phyloP scores from a whole-genome alignment of 2,888 invertebrate species.

The Andrena dorsata region DNA sequence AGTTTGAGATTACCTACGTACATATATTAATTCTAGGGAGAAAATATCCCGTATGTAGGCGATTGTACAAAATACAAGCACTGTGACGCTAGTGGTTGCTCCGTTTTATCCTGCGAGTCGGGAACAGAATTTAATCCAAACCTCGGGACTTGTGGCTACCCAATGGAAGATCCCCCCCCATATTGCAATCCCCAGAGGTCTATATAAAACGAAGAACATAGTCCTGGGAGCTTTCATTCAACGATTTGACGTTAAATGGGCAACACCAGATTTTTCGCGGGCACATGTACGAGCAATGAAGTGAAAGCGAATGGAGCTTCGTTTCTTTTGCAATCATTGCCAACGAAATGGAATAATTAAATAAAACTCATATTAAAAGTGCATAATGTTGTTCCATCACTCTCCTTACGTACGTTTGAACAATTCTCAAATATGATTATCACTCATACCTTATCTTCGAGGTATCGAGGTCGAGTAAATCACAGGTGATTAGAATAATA shows the following conservation, averaged over 20 bases:
- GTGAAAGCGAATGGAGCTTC: neutral
- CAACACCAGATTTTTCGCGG: neutral
- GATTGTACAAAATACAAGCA: slow-evolving; percentile 76
- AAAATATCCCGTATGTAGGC: slow-evolving; percentile 67
- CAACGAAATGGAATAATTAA: slow-evolving; percentile 9
- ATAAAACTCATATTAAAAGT: slow-evolving; percentile 13
- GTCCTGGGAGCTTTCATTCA: no score
- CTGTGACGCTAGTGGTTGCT: slow-evolving; percentile 77
- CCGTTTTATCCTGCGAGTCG: slow-evolving; percentile 71
- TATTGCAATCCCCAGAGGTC: no score
- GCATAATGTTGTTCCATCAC: neutral
- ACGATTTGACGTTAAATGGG: slow-evolving; percentile 49
- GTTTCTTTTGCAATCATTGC: neutral
- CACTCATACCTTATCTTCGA: no score
- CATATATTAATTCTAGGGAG: slow-evolving; percentile 56
- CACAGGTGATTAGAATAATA: no score
- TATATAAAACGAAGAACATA: no score
- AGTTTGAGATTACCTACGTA: neutral
- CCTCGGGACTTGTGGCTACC: slow-evolving; percentile 75
- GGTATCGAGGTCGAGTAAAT: no score
- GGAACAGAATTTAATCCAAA: slow-evolving; percentile 79
- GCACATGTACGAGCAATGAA: neutral
- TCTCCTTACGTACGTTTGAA: neutral
- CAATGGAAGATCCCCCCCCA: slow-evolving; percentile 69
- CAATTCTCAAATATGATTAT: no score